Base-by-base conservation (phyloP, 2,888 invertebrate genomes). In the Pristionchus arcanus region DNA sequence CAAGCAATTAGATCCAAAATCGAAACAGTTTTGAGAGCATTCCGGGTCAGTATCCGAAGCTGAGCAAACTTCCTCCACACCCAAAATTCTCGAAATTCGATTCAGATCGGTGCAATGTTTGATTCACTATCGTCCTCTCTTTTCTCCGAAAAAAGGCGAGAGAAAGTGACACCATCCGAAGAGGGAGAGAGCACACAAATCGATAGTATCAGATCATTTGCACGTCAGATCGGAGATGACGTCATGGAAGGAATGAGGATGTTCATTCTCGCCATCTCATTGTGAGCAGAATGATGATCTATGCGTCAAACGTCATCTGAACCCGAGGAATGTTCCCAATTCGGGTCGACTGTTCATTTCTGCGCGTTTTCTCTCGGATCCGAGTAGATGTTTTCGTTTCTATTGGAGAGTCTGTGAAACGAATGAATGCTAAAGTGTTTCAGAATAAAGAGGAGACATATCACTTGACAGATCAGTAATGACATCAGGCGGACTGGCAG, bases 1-100 rank as follows among this genome's bases (percentile, higher is more conserved):
- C 71, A 37, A 25, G 7, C 37, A 81, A 81, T 81, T 42, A 81
- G 81, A 31, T 77, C 25, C 42, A 25, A 68, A 63, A 28, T 68
- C n/a, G 34, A 77, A 74, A 31, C 42, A 42, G 77, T 16, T 28
- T 34, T 37, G 74, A 9, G 42, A 7, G 74, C 15, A 34, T 74
- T 74, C 74, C 74, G 74, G 74, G 74, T 74, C 74, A 25, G 81
- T n/a, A n/a, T n/a, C 49, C n/a, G n/a, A 49, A 81, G 81, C 53
- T 81, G 49, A 4, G 49, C 81, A 53, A 53, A 81, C 81, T 11
- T 77, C 42, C n/a, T 34, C 28, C 68, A n/a, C 59, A 16, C 25
- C 9, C 21, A 49, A 19, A 59, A 28, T 11, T 28, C 28, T 66
- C 66, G 68, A 63, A n/a, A 71, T 37, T 74, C 37, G 74, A 74